These are phyloP conservation scores for Acromyrmex echinatior DNA, from an alignment of 1,140 invertebrate species.

Conservation along the genomic window DNA sequence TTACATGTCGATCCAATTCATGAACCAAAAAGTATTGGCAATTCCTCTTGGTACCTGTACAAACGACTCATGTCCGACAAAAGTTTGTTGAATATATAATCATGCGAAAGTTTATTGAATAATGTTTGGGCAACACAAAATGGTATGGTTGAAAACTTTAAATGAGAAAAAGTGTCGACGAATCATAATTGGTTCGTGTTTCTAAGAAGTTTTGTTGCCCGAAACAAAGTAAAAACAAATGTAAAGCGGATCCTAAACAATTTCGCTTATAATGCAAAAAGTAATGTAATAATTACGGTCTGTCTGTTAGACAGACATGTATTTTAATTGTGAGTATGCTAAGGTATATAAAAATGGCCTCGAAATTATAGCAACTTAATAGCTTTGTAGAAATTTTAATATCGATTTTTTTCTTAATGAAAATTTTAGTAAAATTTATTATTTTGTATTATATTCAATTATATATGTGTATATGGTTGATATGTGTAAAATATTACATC, in stretches of 20 bases:
- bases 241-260: neutral
- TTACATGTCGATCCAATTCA: constrained; percentile 6
- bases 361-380: neutral
- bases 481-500: neutral
- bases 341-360: neutral
- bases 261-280: neutral
- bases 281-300: constrained; percentile 4
- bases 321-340: neutral
- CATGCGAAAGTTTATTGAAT: constrained; percentile 39
- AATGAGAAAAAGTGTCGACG: neutral
- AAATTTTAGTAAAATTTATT: neutral
- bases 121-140: neutral
- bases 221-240: constrained; percentile 25
- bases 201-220: constrained; percentile 3
- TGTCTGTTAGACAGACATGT: neutral
- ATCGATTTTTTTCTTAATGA: neutral
- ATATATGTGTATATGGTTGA: neutral
- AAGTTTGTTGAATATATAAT: constrained; percentile 40
- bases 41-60: neutral
- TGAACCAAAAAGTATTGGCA: constrained; percentile 8
- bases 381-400: neutral
- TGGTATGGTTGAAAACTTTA: neutral
- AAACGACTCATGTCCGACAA: neutral
- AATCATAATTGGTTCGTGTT: constrained; percentile 32
- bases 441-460: neutral